Evolutionary conservation across 2,888 invertebrate species (phyloP).

Genomic region (Pseudococcus viburni): DNA sequence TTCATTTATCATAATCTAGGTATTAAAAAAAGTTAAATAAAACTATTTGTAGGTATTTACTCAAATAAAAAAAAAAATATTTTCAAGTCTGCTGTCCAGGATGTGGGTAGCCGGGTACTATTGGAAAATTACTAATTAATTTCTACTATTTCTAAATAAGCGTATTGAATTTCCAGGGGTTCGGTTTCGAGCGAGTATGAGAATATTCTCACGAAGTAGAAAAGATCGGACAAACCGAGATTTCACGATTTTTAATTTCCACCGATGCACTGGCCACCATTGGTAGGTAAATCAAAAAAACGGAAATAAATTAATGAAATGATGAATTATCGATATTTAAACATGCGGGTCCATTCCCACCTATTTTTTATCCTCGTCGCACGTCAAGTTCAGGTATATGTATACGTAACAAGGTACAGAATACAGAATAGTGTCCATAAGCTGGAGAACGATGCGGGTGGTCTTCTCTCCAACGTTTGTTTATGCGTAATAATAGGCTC

Average conservation of each 20-base stretch:
- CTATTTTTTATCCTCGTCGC: slow-evolving; percentile 6
- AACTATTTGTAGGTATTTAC: too few species aligned
- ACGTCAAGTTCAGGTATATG: slow-evolving; percentile 19
- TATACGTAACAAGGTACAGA: slow-evolving; percentile 38
- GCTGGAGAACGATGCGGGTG: slow-evolving; percentile 57
- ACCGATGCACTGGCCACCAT: not conserved
- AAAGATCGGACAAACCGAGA: not conserved
- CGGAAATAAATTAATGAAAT: slow-evolving; percentile 48
- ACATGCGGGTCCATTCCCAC: slow-evolving; percentile 48
- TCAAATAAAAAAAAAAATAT: too few species aligned
- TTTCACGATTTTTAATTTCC: slow-evolving; percentile 29
- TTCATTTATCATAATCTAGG: too few species aligned
- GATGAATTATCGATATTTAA: slow-evolving; percentile 42
- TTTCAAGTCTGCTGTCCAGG: too few species aligned
- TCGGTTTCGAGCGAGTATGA: not conserved
- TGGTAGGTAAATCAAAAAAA: not conserved
- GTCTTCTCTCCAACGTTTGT: slow-evolving; percentile 54
- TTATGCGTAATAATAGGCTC: slow-evolving; percentile 61
- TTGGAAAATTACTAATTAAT: not conserved
- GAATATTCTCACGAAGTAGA: not conserved
- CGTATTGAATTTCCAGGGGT: too few species aligned
- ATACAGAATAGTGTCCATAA: slow-evolving; percentile 54
- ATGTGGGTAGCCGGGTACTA: not conserved
- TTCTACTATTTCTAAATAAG: too few species aligned
- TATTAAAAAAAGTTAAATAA: too few species aligned